Evolutionary conservation across 2,888 invertebrate species (phyloP).

Genomic region (Cryptus viduatorius): DNA sequence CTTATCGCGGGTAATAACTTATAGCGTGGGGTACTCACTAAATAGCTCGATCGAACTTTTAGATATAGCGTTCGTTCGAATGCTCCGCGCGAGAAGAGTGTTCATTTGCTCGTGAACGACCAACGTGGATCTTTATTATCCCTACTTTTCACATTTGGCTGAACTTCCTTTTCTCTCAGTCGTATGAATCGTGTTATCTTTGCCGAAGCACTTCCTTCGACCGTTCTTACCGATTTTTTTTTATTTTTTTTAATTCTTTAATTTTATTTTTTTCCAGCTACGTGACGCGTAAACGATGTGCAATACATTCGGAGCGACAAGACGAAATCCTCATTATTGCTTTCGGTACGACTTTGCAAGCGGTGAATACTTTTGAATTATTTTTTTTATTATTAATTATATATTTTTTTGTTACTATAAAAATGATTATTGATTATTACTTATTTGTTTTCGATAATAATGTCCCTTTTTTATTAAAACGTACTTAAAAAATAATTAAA

Average conservation of each 20-base stretch:
- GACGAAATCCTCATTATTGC: background rate
- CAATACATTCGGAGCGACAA: too few species aligned
- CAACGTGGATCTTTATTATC: constrained; percentile 37
- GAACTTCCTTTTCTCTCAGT: constrained; percentile 25
- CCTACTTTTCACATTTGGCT: constrained; percentile 2
- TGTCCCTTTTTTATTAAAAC: too few species aligned
- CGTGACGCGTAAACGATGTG: background rate
- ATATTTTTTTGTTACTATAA: too few species aligned
- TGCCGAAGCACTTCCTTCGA: constrained; percentile 14
- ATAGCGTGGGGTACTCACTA: constrained; percentile 70
- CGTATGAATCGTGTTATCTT: constrained; percentile 44
- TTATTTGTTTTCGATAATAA: too few species aligned
- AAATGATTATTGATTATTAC: too few species aligned
- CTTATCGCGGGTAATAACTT: constrained; percentile 75
- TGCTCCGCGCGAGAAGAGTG: constrained; percentile 34
- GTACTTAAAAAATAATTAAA: too few species aligned
- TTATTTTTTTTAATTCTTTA: constrained; percentile 1
- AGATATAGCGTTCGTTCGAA: constrained; percentile 56
- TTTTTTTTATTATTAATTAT: too few species aligned
- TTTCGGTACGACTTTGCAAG: background rate
- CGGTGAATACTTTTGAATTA: background rate
- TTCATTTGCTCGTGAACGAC: constrained; percentile 45
- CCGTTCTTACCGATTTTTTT: constrained; percentile 5
- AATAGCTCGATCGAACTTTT: constrained; percentile 71
- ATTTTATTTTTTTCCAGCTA: background rate